Percentiles rank a stretch among this genome's conserved stretches.
phyloP scores from a whole-genome alignment of 2,113 vertebrate species.

The Clarias batrachus region DNA sequence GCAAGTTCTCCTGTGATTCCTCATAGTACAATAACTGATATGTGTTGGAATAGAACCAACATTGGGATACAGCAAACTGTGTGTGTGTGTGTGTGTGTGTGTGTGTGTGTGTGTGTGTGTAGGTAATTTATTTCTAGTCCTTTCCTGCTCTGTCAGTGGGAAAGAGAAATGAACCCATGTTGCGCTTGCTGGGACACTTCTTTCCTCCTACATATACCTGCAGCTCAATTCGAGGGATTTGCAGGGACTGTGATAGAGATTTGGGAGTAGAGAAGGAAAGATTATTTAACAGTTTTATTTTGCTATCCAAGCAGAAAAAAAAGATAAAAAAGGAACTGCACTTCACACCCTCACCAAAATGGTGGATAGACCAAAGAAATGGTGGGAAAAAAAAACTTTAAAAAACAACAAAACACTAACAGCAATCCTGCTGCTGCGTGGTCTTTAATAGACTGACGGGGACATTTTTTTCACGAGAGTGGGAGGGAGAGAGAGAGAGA shows the following conservation, averaged over 20 bases:
- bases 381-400: background rate
- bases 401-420: background rate
- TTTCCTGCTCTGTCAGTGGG: background rate
- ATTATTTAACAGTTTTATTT: slow-evolving; percentile 5
- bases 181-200: background rate
- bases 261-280: slow-evolving; percentile 3
- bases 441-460: background rate
- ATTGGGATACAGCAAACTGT: too few relatives aligned
- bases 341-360: background rate
- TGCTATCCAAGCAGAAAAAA: background rate
- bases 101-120: background rate
- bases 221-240: slow-evolving; percentile 13
- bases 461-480: background rate
- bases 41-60: background rate
- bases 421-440: background rate
- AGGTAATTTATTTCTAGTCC: background rate
- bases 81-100: background rate
- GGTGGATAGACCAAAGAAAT: background rate
- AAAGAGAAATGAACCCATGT: background rate
- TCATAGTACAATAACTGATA: background rate
- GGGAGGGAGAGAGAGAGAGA: too few relatives aligned
- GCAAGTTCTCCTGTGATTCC: background rate
- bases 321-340: background rate
- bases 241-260: slow-evolving; percentile 7
- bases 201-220: background rate